Base-by-base conservation (phyloP, 2,888 invertebrate species). In the Sceliomorpha sp. region DNA sequence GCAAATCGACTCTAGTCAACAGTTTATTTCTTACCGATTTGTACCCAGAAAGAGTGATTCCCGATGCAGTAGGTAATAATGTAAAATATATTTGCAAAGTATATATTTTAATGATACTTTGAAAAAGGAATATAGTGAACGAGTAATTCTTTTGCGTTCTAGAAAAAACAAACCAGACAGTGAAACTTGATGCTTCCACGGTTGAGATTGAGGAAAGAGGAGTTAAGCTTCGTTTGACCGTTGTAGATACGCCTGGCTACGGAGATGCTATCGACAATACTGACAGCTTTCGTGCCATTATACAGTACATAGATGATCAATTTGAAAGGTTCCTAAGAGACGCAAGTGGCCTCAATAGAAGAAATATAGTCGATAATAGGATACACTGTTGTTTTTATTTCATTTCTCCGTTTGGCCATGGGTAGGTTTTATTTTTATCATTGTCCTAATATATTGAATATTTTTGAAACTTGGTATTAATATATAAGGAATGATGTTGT, bases 311-410 rank as follows among this genome's bases (percentile, higher is more conserved):
- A 77, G 98, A 99, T 86, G 97, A 98, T 84, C 98, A 98, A 88
- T 99, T 98, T 89, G 97, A 97, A 89, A 91, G 96, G 72, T 97
- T 95, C 88, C 89, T 97, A 47, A 92, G 95, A 31, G 97, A 97
- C 82, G 98, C 98, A 89, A 97, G 97, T 84, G 98, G 98, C 0
- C 91, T 98, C 36, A 98, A 99, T 89, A 92, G 98, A 39, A 93
- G 98, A 73, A 98, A 98, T 88, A 98, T 99, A 78, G 94, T 98
- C 58, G 98, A 99, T 89, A 98, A 98, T 89, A 92, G 98, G 84
- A 97, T 99, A 78, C 98, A 99, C 87, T 98, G 98, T 89, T 98
- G 96, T 89, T 97, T 98, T 88, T 98, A 98, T 89, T 98, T 98
- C 89, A 96, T 98, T 86, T 98, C 98, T 55, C 98, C 98, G 0